Conservation (phyloP, 2,113 vertebrate genomes). For the Aix galericulata region DNA sequence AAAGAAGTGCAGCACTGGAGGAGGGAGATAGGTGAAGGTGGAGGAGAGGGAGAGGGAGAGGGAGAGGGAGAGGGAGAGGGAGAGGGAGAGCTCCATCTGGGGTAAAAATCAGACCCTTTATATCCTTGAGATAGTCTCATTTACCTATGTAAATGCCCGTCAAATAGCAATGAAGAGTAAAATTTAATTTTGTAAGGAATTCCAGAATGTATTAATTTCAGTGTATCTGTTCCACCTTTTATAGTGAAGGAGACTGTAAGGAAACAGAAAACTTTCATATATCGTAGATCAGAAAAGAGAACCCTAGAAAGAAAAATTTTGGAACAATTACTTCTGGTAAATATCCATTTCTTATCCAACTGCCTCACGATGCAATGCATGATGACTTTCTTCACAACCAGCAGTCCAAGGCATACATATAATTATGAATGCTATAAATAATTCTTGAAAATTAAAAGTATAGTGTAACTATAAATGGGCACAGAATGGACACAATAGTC, state of each 20-base stretch:
- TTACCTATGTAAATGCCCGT: too few species aligned
- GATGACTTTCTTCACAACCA: not conserved
- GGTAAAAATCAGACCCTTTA: too few species aligned
- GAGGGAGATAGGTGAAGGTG: not conserved
- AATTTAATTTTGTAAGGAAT: not conserved
- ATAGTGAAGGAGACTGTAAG: not conserved
- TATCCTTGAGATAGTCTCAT: too few species aligned
- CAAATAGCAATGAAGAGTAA: not conserved
- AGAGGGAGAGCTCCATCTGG: too few species aligned
- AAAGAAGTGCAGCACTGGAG: not conserved
- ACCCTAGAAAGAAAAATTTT: not conserved
- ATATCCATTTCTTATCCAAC: not conserved
- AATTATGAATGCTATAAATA: not conserved
- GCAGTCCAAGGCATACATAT: not conserved
- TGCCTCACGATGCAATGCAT: accelerated
- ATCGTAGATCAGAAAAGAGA: not conserved
- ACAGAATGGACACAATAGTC: not conserved
- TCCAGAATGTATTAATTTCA: not conserved
- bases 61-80: not conserved
- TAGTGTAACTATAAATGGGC: not conserved
- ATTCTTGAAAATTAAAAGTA: not conserved
- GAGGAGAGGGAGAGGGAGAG: too few species aligned
- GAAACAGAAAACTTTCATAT: not conserved
- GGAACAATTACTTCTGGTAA: not conserved
- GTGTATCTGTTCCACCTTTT: not conserved